These are phyloP conservation scores for Naja naja DNA, from an alignment of 2,113 vertebrate species.

Conservation along the genomic window DNA sequence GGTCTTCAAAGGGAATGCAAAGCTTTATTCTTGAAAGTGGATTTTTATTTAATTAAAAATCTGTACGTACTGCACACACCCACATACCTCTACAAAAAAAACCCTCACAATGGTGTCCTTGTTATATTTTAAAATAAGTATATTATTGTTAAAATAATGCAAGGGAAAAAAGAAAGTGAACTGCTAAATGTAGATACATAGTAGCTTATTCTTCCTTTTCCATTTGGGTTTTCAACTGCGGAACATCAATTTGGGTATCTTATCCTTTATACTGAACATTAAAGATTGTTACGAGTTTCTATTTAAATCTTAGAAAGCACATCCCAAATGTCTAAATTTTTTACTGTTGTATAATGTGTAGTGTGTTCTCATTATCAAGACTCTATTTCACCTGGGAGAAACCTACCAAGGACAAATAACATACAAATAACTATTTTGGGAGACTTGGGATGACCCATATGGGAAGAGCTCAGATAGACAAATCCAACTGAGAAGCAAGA, in stretches of 20 bases:
- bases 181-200: background rate
- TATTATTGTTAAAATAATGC: background rate
- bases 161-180: background rate
- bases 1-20: background rate
- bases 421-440: background rate
- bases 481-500: background rate
- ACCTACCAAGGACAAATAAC: background rate
- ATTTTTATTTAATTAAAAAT: background rate
- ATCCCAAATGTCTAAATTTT: background rate
- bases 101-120: background rate
- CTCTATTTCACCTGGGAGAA: background rate
- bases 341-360: background rate
- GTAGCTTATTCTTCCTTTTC: background rate
- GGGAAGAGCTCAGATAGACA: background rate
- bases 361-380: background rate
- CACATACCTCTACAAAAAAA: background rate
- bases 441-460: background rate
- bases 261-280: background rate
- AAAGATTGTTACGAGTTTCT: background rate
- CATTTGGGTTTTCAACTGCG: background rate
- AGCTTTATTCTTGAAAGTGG: background rate
- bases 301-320: background rate
- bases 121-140: background rate
- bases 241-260: background rate
- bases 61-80: background rate